phyloP scores from a whole-genome alignment of 2,888 invertebrate genomes.

The Polydrusus cervinus region DNA sequence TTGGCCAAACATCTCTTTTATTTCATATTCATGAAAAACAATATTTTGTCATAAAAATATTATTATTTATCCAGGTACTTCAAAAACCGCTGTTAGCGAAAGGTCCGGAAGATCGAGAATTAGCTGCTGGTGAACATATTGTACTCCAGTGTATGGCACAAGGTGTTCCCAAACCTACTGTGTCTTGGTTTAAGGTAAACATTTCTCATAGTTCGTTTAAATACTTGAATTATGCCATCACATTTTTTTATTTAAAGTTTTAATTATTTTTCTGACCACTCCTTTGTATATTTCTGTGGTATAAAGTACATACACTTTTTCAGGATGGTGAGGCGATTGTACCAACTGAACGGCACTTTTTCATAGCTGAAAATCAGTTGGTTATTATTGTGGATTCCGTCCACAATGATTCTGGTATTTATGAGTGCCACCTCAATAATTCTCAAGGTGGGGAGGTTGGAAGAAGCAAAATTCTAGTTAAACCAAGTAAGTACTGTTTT shows the following conservation, averaged over 20 bases:
- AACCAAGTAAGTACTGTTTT: conserved; percentile 72
- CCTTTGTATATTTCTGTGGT: too few species aligned
- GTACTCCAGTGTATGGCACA: conserved; percentile 92
- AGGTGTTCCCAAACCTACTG: conserved; percentile 87
- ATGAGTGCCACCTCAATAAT: conserved; percentile 94
- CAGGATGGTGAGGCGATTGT: conserved; percentile 84
- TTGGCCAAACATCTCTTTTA: too few species aligned
- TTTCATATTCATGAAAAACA: too few species aligned
- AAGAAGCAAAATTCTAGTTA: conserved; percentile 81
- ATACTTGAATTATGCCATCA: background rate
- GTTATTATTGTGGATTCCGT: conserved; percentile 89
- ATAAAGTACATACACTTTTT: conserved; percentile 1
- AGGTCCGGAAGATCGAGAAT: conserved; percentile 89
- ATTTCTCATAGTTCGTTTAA: background rate
- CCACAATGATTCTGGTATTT: conserved; percentile 86
- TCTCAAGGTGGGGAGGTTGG: conserved; percentile 85
- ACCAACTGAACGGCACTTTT: conserved; percentile 87
- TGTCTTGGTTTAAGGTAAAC: conserved; percentile 81
- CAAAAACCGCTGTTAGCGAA: conserved; percentile 89
- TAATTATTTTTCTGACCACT: background rate
- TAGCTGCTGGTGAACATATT: conserved; percentile 86
- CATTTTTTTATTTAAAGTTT: background rate
- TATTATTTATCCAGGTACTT: conserved; percentile 31
- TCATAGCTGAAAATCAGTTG: conserved; percentile 90
- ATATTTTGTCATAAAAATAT: too few species aligned